phyloP scores from a whole-genome alignment of 2,797 vertebrate species.

The Antennarius maculatus region DNA sequence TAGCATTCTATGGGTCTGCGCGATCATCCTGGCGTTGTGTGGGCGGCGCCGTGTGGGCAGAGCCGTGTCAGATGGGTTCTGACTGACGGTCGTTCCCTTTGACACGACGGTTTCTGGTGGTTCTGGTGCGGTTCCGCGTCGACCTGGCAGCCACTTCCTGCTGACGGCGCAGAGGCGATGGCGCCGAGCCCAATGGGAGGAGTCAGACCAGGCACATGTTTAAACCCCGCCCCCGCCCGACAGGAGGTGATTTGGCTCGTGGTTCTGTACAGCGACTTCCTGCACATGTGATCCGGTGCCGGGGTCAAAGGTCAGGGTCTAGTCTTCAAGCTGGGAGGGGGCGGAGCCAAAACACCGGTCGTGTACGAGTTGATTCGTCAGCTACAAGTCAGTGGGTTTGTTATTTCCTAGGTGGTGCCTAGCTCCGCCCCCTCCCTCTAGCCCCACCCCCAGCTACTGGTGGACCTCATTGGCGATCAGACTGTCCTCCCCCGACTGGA shows the following conservation, averaged over 20 bases:
- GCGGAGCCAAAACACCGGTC: slow-evolving; percentile 43
- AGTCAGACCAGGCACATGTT: slow-evolving; percentile 61
- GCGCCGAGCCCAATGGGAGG: no score
- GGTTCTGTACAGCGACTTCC: slow-evolving; percentile 63
- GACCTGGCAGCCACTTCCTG: background rate
- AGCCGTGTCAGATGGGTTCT: no score
- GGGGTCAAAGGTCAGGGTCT: slow-evolving; percentile 62
- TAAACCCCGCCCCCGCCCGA: slow-evolving; percentile 27
- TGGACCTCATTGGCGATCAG: slow-evolving; percentile 98
- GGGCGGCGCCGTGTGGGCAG: no score
- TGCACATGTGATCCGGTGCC: slow-evolving; percentile 49
- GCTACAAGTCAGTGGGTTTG: background rate
- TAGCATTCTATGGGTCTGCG: no score
- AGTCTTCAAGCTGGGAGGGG: slow-evolving; percentile 59
- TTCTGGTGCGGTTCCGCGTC: slow-evolving; percentile 36
- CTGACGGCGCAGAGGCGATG: no score
- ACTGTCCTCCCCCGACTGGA: slow-evolving; percentile 98
- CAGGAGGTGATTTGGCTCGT: slow-evolving; percentile 51
- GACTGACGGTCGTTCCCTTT: slow-evolving; percentile 16
- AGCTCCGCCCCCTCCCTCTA: slow-evolving; percentile 53
- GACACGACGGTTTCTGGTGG: slow-evolving; percentile 57
- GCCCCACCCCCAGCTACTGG: slow-evolving; percentile 81
- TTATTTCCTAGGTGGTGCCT: background rate
- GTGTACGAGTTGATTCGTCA: slow-evolving; percentile 8
- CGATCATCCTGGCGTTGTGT: no score